Percentiles rank a stretch among this genome's conserved stretches.
Conservation (phyloP, 2,113 vertebrate species). For the Pseudois nayaur region DNA sequence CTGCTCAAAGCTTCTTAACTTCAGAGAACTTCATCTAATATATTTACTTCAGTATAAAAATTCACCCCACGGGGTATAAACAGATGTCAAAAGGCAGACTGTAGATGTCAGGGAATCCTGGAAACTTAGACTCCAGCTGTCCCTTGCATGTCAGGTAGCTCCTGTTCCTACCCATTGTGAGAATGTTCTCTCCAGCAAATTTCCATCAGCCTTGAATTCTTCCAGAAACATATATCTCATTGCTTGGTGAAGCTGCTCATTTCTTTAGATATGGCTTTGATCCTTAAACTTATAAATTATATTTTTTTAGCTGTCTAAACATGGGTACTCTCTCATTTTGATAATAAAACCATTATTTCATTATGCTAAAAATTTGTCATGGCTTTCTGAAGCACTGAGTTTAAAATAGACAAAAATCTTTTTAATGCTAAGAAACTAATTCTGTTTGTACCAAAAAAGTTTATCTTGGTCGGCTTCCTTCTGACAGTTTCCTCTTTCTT, state of each 20-base stretch:
- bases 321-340: background rate
- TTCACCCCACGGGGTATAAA: background rate
- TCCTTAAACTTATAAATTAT: background rate
- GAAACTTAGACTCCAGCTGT: background rate
- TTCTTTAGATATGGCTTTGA: background rate
- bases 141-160: background rate
- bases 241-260: background rate
- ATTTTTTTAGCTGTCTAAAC: constrained; percentile 5
- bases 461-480: background rate
- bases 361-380: background rate
- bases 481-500: background rate
- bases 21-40: background rate
- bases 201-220: background rate
- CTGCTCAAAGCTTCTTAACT: background rate
- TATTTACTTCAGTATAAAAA: background rate
- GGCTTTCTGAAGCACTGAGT: constrained; percentile 7
- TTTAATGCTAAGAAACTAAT: background rate
- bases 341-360: constrained; percentile 13
- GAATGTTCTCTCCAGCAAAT: background rate
- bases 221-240: background rate
- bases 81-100: background rate
- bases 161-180: background rate
- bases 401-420: constrained; percentile 5
- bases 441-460: background rate
- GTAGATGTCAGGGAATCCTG: background rate